These are phyloP conservation scores for Tipula unca DNA, from an alignment of 2,888 invertebrate species.

Conservation along the genomic window DNA sequence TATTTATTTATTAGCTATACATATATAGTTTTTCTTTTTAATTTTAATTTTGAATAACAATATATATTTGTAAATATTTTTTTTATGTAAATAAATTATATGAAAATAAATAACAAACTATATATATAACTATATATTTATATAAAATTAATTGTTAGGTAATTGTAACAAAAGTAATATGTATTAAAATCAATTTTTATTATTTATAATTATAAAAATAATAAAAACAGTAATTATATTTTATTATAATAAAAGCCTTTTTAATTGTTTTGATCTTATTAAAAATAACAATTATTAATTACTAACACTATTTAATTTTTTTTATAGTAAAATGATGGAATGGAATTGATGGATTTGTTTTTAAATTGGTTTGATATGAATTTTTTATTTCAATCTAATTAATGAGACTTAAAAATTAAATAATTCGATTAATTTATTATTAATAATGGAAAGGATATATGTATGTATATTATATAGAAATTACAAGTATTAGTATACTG, in stretches of 20 bases:
- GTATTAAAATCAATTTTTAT: no score
- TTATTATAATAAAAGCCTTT: not conserved
- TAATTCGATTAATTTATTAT: not conserved
- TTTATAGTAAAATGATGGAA: not conserved
- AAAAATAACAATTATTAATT: not conserved
- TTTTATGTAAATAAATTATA: no score
- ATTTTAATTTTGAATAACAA: not conserved
- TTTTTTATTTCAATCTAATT: not conserved
- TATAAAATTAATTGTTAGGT: not conserved
- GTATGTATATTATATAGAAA: not conserved
- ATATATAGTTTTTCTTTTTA: no score
- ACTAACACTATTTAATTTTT: not conserved
- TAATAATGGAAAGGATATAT: not conserved
- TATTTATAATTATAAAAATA: not conserved
- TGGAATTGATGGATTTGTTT: not conserved
- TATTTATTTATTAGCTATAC: not conserved
- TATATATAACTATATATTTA: no score
- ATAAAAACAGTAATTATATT: not conserved
- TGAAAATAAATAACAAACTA: not conserved
- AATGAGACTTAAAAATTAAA: not conserved
- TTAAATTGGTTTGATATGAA: not conserved
- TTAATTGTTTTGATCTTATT: not conserved
- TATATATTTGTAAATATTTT: not conserved
- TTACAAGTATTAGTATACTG: no score
- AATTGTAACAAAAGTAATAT: not conserved